These are phyloP conservation scores for Centropus bengalensis DNA, from an alignment of 2,113 vertebrate genomes.

Conservation along the genomic window DNA sequence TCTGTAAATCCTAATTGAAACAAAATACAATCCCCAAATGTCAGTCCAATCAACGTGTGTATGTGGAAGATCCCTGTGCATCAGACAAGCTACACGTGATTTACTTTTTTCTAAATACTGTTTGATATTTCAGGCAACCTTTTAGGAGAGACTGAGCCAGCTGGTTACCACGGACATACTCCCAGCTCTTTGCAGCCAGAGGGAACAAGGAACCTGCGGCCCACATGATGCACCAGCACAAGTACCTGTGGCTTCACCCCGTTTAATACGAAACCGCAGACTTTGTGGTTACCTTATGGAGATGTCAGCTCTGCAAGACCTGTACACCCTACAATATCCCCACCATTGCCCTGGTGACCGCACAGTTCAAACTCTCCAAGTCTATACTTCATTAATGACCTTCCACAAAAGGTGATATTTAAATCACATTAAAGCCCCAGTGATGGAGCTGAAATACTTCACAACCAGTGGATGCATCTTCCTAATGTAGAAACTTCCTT, in stretches of 20 bases:
- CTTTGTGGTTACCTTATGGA: accelerated
- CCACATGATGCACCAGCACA: neutral
- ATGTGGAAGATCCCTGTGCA: neutral
- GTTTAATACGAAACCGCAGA: accelerated
- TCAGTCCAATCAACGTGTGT: accelerated
- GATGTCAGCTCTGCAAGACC: neutral
- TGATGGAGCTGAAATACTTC: accelerated
- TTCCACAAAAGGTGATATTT: neutral
- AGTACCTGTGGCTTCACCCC: neutral
- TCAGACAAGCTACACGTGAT: neutral
- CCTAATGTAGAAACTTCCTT: no score
- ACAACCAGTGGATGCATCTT: neutral
- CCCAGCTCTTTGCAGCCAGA: neutral
- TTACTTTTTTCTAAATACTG: neutral
- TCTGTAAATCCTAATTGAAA: neutral
- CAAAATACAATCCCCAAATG: neutral
- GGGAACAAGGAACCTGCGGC: neutral
- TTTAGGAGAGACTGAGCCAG: neutral
- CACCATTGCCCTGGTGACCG: neutral
- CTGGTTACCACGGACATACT: accelerated
- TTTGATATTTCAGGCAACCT: neutral
- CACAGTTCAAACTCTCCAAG: neutral
- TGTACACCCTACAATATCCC: accelerated
- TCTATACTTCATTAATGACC: neutral
- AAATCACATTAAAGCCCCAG: accelerated